These are phyloP conservation scores for Rhinella marina DNA, from an alignment of 2,797 vertebrate species.

Conservation along the genomic window DNA sequence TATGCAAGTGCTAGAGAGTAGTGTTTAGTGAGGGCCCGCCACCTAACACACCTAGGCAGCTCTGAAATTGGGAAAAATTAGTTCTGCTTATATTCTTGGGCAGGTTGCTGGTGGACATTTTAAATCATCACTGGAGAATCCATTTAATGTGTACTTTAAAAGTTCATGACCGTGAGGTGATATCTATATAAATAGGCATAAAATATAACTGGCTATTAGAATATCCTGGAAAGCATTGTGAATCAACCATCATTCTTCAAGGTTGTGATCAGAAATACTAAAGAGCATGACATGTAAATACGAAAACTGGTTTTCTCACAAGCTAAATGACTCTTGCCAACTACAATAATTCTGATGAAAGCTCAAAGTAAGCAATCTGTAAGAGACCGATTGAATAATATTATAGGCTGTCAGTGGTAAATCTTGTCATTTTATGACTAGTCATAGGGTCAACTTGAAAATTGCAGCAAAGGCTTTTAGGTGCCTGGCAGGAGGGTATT, in stretches of 20 bases:
- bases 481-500: constrained; percentile 37
- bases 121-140: no score
- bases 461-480: constrained; percentile 53
- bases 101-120: no score
- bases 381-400: constrained; percentile 53
- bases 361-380: constrained; percentile 52
- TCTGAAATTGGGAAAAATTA: no score
- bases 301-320: constrained; percentile 55
- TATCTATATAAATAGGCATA: neutral
- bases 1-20: no score
- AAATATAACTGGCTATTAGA: neutral
- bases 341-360: constrained; percentile 52
- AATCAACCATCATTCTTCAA: constrained; percentile 11
- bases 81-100: no score
- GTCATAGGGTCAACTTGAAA: constrained; percentile 49
- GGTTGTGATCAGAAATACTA: constrained; percentile 46
- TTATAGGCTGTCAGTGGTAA: constrained; percentile 50
- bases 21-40: no score
- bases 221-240: neutral
- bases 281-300: constrained; percentile 59
- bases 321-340: constrained; percentile 54
- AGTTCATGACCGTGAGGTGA: neutral
- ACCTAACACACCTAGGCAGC: no score
- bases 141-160: no score
- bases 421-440: constrained; percentile 51